Evolutionary conservation across 2,797 vertebrate genomes (phyloP).

Genomic region (Gymnocypris eckloni): DNA sequence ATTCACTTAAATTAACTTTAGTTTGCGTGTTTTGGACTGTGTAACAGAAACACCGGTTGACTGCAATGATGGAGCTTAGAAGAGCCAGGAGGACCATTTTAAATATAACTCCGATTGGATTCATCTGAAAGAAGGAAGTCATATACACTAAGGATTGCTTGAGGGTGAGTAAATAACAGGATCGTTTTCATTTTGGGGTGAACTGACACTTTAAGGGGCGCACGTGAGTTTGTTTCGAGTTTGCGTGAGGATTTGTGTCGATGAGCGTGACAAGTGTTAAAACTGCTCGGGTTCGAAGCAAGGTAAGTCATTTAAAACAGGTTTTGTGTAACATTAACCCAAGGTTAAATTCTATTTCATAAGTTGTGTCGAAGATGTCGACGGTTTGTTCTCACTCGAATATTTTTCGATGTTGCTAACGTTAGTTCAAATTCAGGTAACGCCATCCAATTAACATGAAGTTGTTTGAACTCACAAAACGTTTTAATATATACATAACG

Average conservation of each 20-base stretch:
- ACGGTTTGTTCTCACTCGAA: background rate
- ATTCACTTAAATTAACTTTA: too few relatives aligned
- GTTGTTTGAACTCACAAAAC: background rate
- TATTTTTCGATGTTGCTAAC: background rate
- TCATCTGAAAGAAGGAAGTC: too few relatives aligned
- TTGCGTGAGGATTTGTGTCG: background rate
- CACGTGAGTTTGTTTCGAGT: background rate
- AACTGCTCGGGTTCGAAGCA: background rate
- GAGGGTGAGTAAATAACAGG: too few relatives aligned
- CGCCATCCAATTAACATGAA: background rate
- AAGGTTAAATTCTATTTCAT: too few relatives aligned
- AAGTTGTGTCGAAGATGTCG: background rate
- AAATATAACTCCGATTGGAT: too few relatives aligned
- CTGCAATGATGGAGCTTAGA: too few relatives aligned
- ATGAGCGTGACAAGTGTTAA: background rate
- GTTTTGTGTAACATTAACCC: background rate
- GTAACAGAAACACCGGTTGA: too few relatives aligned
- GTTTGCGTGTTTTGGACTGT: too few relatives aligned
- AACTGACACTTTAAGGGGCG: background rate
- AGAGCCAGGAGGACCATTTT: too few relatives aligned
- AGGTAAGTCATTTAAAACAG: background rate
- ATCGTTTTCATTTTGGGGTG: too few relatives aligned
- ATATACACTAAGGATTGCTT: too few relatives aligned
- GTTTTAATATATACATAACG: background rate
- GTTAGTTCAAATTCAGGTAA: background rate